Conservation (phyloP, 2,113 vertebrate genomes). For the Collichthys lucidus region DNA sequence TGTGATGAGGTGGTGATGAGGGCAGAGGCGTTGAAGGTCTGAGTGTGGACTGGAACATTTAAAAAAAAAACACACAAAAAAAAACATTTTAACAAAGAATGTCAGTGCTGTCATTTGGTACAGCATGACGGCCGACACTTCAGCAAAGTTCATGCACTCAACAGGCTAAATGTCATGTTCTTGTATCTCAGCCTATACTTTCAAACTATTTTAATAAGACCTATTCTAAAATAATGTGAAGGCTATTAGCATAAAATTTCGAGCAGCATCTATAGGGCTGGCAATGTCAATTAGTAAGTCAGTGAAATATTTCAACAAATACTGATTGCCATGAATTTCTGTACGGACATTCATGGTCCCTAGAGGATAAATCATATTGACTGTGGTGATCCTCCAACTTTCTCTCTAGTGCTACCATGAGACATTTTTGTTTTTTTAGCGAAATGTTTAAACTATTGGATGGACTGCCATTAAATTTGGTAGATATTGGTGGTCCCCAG, state of each 20-base stretch:
- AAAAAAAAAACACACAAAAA: neutral
- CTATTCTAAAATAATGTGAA: neutral
- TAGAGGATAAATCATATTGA: neutral
- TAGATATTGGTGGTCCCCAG: neutral
- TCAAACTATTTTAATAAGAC: neutral
- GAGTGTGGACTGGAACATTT: neutral
- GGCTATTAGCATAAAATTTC: neutral
- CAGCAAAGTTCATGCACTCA: neutral
- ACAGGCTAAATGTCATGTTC: neutral
- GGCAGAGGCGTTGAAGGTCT: constrained; percentile 30
- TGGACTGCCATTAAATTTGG: neutral
- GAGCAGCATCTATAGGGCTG: neutral
- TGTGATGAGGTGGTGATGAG: constrained; percentile 35
- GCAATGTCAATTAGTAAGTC: neutral
- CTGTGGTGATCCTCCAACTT: neutral
- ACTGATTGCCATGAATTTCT: neutral
- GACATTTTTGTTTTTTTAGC: neutral
- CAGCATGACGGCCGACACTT: neutral
- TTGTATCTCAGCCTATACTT: neutral
- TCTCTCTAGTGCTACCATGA: neutral
- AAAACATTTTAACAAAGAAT: neutral
- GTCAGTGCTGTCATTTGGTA: constrained; percentile 8
- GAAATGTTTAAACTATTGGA: neutral
- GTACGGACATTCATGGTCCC: neutral
- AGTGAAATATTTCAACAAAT: neutral